Percentiles rank a stretch among this genome's conserved stretches.
Evolutionary conservation across 2,113 vertebrate species (phyloP).

Genomic region (Hyaena hyaena): DNA sequence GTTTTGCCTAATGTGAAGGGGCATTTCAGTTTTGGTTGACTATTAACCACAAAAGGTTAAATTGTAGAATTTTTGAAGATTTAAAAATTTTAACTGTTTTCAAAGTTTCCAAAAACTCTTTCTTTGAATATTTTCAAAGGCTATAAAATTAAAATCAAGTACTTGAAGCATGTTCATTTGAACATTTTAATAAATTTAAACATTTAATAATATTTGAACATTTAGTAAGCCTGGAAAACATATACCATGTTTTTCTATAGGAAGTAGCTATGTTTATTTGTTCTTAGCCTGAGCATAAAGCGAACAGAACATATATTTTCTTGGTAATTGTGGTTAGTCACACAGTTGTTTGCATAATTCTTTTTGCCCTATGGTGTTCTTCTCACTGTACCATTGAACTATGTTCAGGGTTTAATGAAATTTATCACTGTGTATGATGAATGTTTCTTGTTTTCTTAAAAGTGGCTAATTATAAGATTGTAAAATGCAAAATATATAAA

Average conservation of each 20-base stretch:
- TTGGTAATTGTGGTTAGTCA: background rate
- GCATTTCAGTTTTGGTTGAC: background rate
- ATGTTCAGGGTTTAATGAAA: background rate
- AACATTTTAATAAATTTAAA: too few species aligned
- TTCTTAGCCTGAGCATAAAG: background rate
- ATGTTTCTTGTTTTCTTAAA: slow-evolving; percentile 35
- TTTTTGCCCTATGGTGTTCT: background rate
- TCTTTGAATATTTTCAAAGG: background rate
- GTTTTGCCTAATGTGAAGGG: background rate
- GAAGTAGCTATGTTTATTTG: background rate
- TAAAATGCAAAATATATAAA: background rate
- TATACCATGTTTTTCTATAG: background rate
- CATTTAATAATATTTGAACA: background rate
- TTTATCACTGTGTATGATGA: background rate
- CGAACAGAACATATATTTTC: background rate
- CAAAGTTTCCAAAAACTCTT: background rate
- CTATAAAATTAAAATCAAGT: background rate
- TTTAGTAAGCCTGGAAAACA: background rate
- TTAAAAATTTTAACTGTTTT: slow-evolving; percentile 25
- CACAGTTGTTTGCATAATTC: background rate
- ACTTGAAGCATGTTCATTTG: background rate
- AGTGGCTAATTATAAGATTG: background rate
- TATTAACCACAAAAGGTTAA: background rate
- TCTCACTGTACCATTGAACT: background rate
- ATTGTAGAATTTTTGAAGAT: background rate